Conservation (phyloP, 2,888 invertebrate species). For the Scotopteryx bipunctaria region DNA sequence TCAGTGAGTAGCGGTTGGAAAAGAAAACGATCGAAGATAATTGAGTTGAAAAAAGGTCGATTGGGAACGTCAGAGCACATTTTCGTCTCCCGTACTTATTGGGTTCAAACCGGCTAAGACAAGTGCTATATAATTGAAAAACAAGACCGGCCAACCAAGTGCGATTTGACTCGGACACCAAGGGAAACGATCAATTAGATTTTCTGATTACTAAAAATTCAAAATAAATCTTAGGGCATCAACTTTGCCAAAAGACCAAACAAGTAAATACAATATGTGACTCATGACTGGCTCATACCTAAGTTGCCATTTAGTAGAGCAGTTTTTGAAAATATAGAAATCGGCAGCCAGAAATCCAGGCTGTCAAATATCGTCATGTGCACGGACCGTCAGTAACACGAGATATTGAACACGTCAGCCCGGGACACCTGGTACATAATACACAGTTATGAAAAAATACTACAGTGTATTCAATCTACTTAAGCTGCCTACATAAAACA, state of each 20-base stretch:
- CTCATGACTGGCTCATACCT: too few relatives aligned
- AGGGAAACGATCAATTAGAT: too few relatives aligned
- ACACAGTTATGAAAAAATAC: slow-evolving; percentile 35
- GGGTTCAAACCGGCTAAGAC: slow-evolving; percentile 13
- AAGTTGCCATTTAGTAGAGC: too few relatives aligned
- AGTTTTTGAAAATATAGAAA: slow-evolving; percentile 5
- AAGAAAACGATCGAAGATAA: slow-evolving; percentile 61
- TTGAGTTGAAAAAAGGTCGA: slow-evolving; percentile 51
- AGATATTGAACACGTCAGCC: slow-evolving; percentile 62
- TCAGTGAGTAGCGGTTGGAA: slow-evolving; percentile 43
- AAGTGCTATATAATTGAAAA: slow-evolving; percentile 10
- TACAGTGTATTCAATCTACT: neutral
- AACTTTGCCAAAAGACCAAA: too few relatives aligned
- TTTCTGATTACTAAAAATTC: too few relatives aligned
- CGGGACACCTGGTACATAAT: slow-evolving; percentile 40
- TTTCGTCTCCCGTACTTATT: slow-evolving; percentile 25
- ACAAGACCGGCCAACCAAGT: too few relatives aligned
- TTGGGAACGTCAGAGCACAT: slow-evolving; percentile 32
- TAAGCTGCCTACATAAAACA: neutral
- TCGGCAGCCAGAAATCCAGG: slow-evolving; percentile 39
- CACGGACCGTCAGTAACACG: slow-evolving; percentile 64
- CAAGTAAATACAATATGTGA: too few relatives aligned
- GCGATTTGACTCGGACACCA: too few relatives aligned
- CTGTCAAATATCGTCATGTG: slow-evolving; percentile 50
- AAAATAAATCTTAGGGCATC: too few relatives aligned